Evolutionary conservation across 2,888 invertebrate species (phyloP).

Genomic region (Drosophila monieri): DNA sequence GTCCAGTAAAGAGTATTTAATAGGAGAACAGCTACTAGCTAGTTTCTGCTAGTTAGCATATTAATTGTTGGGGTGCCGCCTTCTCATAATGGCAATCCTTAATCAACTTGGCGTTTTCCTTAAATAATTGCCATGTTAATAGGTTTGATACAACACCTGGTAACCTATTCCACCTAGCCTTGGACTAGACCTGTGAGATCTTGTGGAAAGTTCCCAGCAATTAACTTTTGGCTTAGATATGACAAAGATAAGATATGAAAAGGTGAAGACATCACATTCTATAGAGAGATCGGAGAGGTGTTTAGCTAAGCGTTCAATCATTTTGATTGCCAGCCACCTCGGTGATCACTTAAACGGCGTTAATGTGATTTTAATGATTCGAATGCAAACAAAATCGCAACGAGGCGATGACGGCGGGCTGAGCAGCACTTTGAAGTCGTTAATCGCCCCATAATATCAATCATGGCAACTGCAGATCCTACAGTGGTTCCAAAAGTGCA

Average conservation of each 20-base stretch:
- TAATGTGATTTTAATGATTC: conserved; percentile 69
- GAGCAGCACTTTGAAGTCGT: conserved; percentile 32
- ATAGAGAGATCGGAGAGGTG: conserved; percentile 5
- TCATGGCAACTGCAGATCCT: conserved; percentile 21
- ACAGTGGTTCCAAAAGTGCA: conserved; percentile 3
- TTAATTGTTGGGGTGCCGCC: conserved; percentile 18
- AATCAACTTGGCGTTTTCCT: conserved; percentile 18
- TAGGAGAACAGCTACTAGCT: background rate
- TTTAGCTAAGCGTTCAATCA: conserved; percentile 34
- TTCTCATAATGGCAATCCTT: conserved; percentile 9
- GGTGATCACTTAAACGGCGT: conserved; percentile 34
- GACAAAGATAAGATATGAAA: background rate
- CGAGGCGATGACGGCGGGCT: conserved; percentile 28
- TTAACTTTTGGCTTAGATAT: background rate
- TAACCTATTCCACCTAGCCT: conserved; percentile 1
- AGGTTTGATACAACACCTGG: conserved; percentile 21
- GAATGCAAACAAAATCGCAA: conserved; percentile 47
- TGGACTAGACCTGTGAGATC: conserved; percentile 15
- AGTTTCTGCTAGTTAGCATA: conserved; percentile 10
- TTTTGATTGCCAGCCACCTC: conserved; percentile 8
- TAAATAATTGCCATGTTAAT: conserved; percentile 17
- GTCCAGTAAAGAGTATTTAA: background rate
- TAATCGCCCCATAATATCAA: conserved; percentile 40
- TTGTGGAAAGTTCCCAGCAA: conserved; percentile 12
- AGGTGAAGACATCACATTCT: background rate